Evolutionary conservation across 2,113 vertebrate genomes (phyloP).

Genomic region (Urocynchramus pylzowi): DNA sequence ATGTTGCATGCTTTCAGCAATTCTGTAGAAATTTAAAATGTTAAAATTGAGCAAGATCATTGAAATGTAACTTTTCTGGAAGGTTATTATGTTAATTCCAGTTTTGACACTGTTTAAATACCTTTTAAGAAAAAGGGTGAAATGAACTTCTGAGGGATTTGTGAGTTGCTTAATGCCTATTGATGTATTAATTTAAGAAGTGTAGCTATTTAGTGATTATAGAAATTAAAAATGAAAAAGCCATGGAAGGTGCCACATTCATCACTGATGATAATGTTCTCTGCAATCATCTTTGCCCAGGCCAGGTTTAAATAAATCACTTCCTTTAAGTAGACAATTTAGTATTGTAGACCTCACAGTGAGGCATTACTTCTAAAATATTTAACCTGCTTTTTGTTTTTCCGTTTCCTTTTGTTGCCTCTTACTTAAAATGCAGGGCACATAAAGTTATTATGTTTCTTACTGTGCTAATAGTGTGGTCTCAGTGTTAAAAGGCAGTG

Average conservation of each 20-base stretch:
- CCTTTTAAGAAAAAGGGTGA: constrained; percentile 12
- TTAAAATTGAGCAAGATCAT: constrained; percentile 24
- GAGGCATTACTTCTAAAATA: not conserved
- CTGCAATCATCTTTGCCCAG: constrained; percentile 11
- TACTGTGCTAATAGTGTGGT: not conserved
- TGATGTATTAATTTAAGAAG: constrained; percentile 45
- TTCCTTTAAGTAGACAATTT: not conserved
- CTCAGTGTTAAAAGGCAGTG: not conserved
- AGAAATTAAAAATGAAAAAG: constrained; percentile 22
- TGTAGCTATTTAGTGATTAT: constrained; percentile 32
- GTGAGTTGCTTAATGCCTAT: constrained; percentile 1
- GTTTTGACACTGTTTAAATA: constrained; percentile 51
- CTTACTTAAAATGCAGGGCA: not conserved
- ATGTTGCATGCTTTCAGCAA: constrained; percentile 46
- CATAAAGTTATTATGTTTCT: not conserved
- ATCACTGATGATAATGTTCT: not conserved
- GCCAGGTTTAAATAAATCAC: constrained; percentile 7
- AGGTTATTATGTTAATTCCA: constrained; percentile 47
- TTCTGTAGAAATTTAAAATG: constrained; percentile 30
- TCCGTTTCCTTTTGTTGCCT: not conserved
- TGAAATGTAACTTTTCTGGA: constrained; percentile 46
- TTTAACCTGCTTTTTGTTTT: not conserved
- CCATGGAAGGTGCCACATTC: not conserved
- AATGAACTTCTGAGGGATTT: constrained; percentile 47
- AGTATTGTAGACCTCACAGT: not conserved